Conservation (phyloP, 2,888 invertebrate genomes). For the Spodoptera exigua region DNA sequence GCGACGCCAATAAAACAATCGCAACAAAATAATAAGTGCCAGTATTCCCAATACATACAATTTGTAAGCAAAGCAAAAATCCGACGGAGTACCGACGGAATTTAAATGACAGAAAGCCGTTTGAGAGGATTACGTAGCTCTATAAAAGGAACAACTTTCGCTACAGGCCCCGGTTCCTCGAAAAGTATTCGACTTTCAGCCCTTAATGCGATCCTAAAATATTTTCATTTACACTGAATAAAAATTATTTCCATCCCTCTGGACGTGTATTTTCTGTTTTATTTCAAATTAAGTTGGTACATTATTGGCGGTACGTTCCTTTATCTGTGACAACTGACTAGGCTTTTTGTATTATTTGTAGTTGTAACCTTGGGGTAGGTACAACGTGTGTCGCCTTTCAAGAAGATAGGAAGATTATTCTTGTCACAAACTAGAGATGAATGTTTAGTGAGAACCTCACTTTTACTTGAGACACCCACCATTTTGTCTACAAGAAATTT, state of each 20-base stretch:
- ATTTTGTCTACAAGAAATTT: no score
- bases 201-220: slow-evolving; percentile 50
- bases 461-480: no score
- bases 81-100: slow-evolving; percentile 46
- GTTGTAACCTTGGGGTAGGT: no score
- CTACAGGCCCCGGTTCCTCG: slow-evolving; percentile 22
- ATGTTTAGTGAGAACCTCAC: no score
- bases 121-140: slow-evolving; percentile 52
- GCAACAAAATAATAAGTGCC: slow-evolving; percentile 45
- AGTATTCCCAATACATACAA: slow-evolving; percentile 46
- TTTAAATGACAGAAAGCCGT: slow-evolving; percentile 52
- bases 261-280: slow-evolving; percentile 20
- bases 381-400: no score
- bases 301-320: no score
- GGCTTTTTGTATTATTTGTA: no score
- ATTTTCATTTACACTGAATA: slow-evolving; percentile 52
- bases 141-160: slow-evolving; percentile 56
- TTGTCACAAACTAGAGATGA: no score
- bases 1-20: slow-evolving; percentile 16
- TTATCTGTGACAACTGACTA: no score
- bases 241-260: slow-evolving; percentile 19
- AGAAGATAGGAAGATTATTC: no score
- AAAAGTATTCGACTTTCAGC: slow-evolving; percentile 44
- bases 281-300: slow-evolving; percentile 16
- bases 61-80: slow-evolving; percentile 54